phyloP scores from a whole-genome alignment of 2,113 vertebrate genomes.

The Hippocampus comes region DNA sequence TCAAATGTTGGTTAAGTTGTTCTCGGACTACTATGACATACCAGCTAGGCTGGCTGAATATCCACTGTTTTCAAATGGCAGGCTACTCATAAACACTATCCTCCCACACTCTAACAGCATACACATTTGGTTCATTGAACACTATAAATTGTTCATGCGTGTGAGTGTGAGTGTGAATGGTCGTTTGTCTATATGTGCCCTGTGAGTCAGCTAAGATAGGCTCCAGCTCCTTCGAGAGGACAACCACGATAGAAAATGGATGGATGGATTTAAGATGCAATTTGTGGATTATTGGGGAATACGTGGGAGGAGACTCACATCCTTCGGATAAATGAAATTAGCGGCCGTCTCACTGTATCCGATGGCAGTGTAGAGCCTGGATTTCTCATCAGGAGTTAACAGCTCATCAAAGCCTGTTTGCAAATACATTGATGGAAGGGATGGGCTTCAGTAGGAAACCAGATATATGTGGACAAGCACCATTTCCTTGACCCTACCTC shows the following conservation, averaged over 20 bases:
- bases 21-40: no score
- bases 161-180: no score
- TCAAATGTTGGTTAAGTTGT: no score
- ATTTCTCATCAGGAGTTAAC: slow-evolving; percentile 87
- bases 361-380: slow-evolving; percentile 93
- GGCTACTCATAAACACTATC: no score
- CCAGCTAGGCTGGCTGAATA: no score
- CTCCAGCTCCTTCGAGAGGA: no score
- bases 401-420: slow-evolving; percentile 83
- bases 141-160: no score
- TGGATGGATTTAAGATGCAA: not conserved
- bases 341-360: slow-evolving; percentile 91
- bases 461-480: not conserved
- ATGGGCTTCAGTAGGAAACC: not conserved
- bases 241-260: not conserved
- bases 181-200: no score
- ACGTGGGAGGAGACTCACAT: slow-evolving; percentile 71
- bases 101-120: no score
- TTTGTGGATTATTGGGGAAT: not conserved
- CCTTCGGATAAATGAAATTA: slow-evolving; percentile 92
- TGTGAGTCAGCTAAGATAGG: no score
- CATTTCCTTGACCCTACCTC: slow-evolving; percentile 64
- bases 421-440: not conserved
- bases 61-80: no score
- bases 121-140: no score